Base-by-base conservation (phyloP, 1,140 invertebrate species). In the Drosophila murphyi region DNA sequence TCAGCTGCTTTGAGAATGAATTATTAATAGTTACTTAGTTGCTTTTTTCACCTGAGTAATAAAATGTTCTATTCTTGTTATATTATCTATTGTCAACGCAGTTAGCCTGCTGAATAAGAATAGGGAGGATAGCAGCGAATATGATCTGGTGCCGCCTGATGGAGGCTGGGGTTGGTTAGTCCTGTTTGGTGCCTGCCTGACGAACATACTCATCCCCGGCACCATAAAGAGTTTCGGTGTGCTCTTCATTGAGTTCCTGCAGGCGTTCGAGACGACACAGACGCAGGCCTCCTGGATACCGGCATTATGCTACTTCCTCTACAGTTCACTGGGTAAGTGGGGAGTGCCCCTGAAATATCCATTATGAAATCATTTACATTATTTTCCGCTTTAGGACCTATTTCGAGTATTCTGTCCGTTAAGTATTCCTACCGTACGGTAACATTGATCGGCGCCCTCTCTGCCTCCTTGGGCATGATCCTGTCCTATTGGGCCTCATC, bases 351-450 rank as follows among this genome's bases (percentile, higher is more conserved):
- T 20, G 31, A 1, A 3, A 41, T 4, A 3, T 29, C 6, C 5
- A 34, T 6, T 47, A 32, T 12, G 32, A 3, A 29, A 48, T 48
- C 41, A 47, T 8, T 8, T 35, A 2, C 7, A 6, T 34, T 32
- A 6, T 60, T 67, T 65, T 0, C 94, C 37, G 55, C 73, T 62
- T 0, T 94, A 96, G 98, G 97, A 80, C 98, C 98, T 10, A 92
- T 99, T 50, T 97, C 98, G 10, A 97, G 97, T 90, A 96, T 97
- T 77, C 93, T 98, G 47, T 98, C 97, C 0, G 96, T 97, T 51
- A 97, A 96, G 90, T 98, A 96, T 94, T 98, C 98, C 29, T 98
- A 98, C 92, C 94, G 97, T n/a, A 97, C 95, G 6, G 97, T 98
- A 12, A 98, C 97, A 3, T 94, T 98, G 34, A 93, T 97, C 3